Evolutionary conservation across 2,113 vertebrate species (phyloP).

Genomic region (Rhizomys pruinosus): DNA sequence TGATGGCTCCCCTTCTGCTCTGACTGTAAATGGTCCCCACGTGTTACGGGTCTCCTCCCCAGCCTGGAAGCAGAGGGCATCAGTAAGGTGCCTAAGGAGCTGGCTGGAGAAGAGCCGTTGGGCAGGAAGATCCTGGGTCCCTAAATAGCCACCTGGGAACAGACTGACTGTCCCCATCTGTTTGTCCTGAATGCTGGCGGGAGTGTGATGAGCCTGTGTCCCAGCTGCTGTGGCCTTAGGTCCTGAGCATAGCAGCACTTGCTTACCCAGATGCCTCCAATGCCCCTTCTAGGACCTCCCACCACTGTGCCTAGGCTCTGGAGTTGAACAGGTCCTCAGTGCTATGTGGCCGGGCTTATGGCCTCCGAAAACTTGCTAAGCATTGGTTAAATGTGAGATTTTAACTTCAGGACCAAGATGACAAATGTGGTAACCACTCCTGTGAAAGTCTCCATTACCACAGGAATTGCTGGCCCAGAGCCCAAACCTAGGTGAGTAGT

Average conservation of each 20-base stretch:
- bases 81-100: neutral
- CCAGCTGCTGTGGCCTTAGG: neutral
- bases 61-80: too few species aligned
- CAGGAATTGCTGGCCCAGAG: fast-evolving
- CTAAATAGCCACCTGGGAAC: fast-evolving
- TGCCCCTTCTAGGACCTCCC: neutral
- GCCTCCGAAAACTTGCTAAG: fast-evolving
- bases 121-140: neutral
- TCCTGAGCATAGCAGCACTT: neutral
- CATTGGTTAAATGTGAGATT: too few species aligned
- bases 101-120: neutral
- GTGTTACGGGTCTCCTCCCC: neutral
- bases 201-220: neutral
- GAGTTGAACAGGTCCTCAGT: neutral
- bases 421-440: fast-evolving
- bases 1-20: neutral
- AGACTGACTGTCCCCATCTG: too few species aligned
- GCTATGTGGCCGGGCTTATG: fast-evolving
- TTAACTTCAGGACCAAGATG: too few species aligned
- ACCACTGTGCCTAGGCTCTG: neutral
- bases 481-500: neutral
- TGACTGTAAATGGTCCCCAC: fast-evolving
- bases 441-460: too few species aligned
- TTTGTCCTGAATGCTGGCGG: neutral
- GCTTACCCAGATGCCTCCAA: neutral